These are phyloP conservation scores for Thunnus thynnus DNA, from an alignment of 2,113 vertebrate genomes.

Conservation along the genomic window DNA sequence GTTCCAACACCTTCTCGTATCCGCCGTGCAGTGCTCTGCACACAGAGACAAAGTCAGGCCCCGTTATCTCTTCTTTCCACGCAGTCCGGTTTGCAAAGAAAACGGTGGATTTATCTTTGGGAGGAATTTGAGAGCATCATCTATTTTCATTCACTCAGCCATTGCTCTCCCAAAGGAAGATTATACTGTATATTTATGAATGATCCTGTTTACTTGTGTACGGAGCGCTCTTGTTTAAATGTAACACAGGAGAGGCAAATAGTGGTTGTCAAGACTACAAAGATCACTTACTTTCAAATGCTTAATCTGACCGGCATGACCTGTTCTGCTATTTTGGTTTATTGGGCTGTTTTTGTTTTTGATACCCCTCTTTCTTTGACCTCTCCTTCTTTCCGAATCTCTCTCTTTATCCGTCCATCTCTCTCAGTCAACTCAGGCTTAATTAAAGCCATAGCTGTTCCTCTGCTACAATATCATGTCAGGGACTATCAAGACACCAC, in stretches of 20 bases:
- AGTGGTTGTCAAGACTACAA: slow-evolving; percentile 42
- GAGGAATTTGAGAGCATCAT: slow-evolving; percentile 69
- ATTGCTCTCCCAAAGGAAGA: slow-evolving; percentile 40
- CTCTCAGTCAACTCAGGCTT: slow-evolving; percentile 64
- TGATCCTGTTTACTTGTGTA: slow-evolving; percentile 64
- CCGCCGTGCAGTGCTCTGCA: slow-evolving; percentile 17
- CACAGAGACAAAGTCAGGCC: slow-evolving; percentile 60
- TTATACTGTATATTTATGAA: slow-evolving; percentile 73
- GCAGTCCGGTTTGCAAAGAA: slow-evolving; percentile 54
- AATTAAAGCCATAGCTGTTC: slow-evolving; percentile 78
- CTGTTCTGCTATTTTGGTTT: slow-evolving; percentile 33
- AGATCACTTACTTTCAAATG: slow-evolving; percentile 44
- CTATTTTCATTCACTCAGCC: slow-evolving; percentile 77
- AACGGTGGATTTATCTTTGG: slow-evolving; percentile 70
- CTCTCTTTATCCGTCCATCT: slow-evolving; percentile 61
- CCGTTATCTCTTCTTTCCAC: slow-evolving; percentile 71
- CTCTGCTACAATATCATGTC: slow-evolving; percentile 76
- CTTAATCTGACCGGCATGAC: slow-evolving; percentile 45
- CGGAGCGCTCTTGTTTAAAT: slow-evolving; percentile 61
- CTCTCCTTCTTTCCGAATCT: background rate
- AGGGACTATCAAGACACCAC: slow-evolving; percentile 75
- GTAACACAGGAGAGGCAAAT: slow-evolving; percentile 45
- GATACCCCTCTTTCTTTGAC: slow-evolving; percentile 25
- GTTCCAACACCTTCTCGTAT: slow-evolving; percentile 59
- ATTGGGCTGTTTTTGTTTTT: slow-evolving; percentile 52